These are phyloP conservation scores for Equus quagga DNA, from an alignment of 2,113 vertebrate genomes.

Conservation along the genomic window DNA sequence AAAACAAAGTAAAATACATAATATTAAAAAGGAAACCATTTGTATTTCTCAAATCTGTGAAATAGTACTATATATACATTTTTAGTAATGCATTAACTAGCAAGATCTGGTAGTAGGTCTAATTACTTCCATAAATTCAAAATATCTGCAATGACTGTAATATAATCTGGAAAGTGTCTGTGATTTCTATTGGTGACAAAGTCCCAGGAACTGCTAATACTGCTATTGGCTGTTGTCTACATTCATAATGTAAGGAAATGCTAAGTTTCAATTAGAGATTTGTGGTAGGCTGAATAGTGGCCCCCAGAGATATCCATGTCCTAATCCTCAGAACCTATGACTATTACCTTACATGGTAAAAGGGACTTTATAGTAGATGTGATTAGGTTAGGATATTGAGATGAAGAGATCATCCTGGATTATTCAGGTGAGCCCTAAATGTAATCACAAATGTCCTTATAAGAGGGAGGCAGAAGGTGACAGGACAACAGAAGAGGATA, in stretches of 20 bases:
- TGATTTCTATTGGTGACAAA: slow-evolving; percentile 7
- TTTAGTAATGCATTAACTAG: slow-evolving; percentile 28
- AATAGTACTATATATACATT: neutral
- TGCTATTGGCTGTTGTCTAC: neutral
- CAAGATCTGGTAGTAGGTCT: neutral
- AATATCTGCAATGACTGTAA: neutral
- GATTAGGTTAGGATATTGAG: neutral
- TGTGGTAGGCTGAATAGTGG: slow-evolving; percentile 6
- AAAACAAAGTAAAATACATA: neutral
- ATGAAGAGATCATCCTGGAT: neutral
- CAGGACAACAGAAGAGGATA: neutral
- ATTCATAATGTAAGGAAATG: slow-evolving; percentile 28
- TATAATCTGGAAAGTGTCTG: neutral
- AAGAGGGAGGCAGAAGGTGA: neutral
- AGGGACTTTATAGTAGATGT: neutral
- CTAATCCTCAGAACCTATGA: neutral
- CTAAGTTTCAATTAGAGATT: neutral
- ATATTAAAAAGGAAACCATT: neutral
- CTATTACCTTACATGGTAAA: neutral
- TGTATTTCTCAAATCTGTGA: neutral
- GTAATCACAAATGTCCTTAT: neutral
- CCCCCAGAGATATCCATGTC: neutral
- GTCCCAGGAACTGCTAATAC: neutral
- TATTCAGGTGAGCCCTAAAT: neutral
- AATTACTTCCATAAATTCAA: neutral